phyloP scores from a whole-genome alignment of 2,797 vertebrate genomes.

The Helicolenus hilgendorfi region DNA sequence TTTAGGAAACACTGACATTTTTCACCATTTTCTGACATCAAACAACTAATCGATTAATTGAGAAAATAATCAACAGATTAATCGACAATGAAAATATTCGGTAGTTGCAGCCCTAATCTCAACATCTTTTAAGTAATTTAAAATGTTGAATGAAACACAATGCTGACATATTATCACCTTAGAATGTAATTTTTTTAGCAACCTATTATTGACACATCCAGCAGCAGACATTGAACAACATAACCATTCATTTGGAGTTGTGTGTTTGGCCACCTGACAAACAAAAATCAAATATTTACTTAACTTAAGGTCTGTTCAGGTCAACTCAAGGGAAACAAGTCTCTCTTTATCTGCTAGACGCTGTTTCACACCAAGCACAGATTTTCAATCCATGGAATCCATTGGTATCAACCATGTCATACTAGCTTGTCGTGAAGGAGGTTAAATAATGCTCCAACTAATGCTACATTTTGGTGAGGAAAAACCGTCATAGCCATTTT shows the following conservation, averaged over 20 bases:
- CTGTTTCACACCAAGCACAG: neutral
- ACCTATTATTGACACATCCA: neutral
- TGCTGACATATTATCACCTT: neutral
- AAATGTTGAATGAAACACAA: neutral
- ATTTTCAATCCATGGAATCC: too few species aligned
- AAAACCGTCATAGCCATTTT: too few species aligned
- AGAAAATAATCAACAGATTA: too few species aligned
- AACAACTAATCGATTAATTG: too few species aligned
- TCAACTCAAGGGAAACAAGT: neutral
- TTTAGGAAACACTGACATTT: too few species aligned
- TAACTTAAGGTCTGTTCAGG: neutral
- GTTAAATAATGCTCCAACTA: too few species aligned
- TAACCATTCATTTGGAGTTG: neutral
- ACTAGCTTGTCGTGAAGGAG: too few species aligned
- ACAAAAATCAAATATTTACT: slow-evolving; percentile 18
- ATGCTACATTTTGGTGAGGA: rapidly evolving
- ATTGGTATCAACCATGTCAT: too few species aligned
- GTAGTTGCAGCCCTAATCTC: too few species aligned
- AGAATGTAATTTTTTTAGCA: rapidly evolving
- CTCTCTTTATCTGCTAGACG: neutral
- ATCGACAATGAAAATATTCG: too few species aligned
- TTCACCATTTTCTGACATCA: too few species aligned
- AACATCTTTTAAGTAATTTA: neutral
- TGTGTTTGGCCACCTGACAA: neutral
- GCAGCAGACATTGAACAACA: neutral